phyloP scores from a whole-genome alignment of 2,113 vertebrate species.

The Lepus americanus region DNA sequence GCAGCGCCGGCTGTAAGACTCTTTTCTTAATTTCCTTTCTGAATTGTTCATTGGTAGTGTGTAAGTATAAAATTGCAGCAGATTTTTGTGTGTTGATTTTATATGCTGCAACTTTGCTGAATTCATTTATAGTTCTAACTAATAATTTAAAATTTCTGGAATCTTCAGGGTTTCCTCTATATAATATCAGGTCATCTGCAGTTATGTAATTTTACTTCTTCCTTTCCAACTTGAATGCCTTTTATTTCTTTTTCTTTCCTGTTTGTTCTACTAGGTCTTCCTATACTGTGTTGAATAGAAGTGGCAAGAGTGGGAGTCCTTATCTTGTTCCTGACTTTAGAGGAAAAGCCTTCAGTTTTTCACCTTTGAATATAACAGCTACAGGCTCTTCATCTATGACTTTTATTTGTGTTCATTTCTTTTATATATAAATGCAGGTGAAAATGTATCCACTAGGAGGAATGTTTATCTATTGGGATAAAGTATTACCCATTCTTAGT shows the following conservation, averaged over 20 bases:
- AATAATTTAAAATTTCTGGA: too few species aligned
- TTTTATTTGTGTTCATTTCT: slow-evolving; percentile 4
- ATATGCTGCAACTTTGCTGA: too few species aligned
- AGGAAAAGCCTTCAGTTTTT: slow-evolving; percentile 17
- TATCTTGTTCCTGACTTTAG: neutral
- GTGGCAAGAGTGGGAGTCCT: neutral
- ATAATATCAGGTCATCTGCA: too few species aligned
- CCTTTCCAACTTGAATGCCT: slow-evolving; percentile 7
- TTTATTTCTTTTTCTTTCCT: slow-evolving; percentile 18
- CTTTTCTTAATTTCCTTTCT: too few species aligned
- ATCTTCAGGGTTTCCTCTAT: too few species aligned
- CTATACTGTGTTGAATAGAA: neutral
- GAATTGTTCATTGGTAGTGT: too few species aligned
- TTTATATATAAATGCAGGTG: slow-evolving; percentile 28
- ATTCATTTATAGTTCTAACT: too few species aligned
- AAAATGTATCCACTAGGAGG: neutral
- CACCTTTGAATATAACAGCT: neutral
- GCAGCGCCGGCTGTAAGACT: too few species aligned
- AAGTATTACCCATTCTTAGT: too few species aligned
- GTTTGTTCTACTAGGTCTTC: neutral
- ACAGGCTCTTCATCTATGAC: neutral
- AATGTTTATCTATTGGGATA: neutral
- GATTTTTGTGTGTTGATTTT: too few species aligned
- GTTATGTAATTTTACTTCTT: too few species aligned
- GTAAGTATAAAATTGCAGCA: too few species aligned